These are phyloP conservation scores for Ricordea florida DNA, from an alignment of 92 coral and sea anemone species.

Conservation along the genomic window DNA sequence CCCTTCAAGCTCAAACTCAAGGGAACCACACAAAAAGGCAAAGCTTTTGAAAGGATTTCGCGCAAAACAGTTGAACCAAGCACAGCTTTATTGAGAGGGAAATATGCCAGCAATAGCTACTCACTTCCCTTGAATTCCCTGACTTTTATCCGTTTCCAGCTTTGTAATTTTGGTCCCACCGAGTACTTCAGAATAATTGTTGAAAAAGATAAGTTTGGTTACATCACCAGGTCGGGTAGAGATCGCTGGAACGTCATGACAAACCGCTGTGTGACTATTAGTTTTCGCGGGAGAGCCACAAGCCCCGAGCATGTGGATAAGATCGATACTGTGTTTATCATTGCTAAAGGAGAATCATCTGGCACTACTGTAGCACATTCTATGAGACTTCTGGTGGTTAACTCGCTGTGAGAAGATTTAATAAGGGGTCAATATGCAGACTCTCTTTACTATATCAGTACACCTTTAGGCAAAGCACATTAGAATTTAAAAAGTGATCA, in stretches of 20 bases:
- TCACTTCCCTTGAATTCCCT: slow-evolving; percentile 57
- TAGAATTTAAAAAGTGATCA: too few relatives aligned
- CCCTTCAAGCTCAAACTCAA: slow-evolving; percentile 70
- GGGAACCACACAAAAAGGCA: slow-evolving; percentile 73
- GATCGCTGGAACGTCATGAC: not conserved
- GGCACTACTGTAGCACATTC: slow-evolving; percentile 6
- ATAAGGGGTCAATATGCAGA: not conserved
- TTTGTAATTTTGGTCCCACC: slow-evolving; percentile 31
- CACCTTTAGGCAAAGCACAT: too few relatives aligned
- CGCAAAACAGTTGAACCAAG: slow-evolving; percentile 72
- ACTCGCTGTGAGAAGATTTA: not conserved
- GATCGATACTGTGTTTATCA: slow-evolving; percentile 39
- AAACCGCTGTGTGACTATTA: not conserved
- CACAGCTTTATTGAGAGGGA: slow-evolving; percentile 57
- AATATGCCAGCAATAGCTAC: slow-evolving; percentile 60
- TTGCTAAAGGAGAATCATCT: slow-evolving; percentile 35
- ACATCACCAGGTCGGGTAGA: not conserved
- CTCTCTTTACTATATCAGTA: too few relatives aligned
- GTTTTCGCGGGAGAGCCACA: slow-evolving; percentile 27
- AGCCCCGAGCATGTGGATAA: slow-evolving; percentile 28
- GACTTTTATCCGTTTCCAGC: slow-evolving; percentile 47
- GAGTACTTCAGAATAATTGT: slow-evolving; percentile 3
- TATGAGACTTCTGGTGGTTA: slow-evolving; percentile 22
- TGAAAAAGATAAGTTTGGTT: slow-evolving; percentile 56
- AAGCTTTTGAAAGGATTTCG: slow-evolving; percentile 69